Base-by-base conservation (phyloP, 2,888 invertebrate genomes). In the Drosophila limbata region DNA sequence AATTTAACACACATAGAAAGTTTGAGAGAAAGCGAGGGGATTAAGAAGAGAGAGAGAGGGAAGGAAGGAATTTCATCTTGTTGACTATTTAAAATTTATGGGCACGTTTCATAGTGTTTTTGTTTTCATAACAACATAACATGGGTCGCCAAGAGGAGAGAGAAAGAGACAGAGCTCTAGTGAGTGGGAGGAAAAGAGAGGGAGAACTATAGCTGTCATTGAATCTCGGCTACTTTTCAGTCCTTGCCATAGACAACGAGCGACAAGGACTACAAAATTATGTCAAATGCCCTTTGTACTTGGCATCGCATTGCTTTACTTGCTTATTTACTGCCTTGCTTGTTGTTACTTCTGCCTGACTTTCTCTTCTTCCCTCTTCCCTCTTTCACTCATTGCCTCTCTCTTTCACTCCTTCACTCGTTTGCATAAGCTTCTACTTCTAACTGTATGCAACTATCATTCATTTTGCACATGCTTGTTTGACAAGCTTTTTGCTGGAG, bases 51-150 rank as follows among this genome's bases (percentile, higher is more conserved):
- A 33, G 21, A 11, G 42, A 50, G 56, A 19, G n/a, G 3, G n/a
- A 3, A 3, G 13, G 13, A 5, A 28, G 51, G 9, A 21, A 31
- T 37, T 28, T 47, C 10, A 51, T 77, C 51, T 52, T 68, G 72
- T 60, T 62, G 66, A 71, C 73, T 77, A 85, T 85, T 85, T 78
- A 85, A 85, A 79, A 85, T 85, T 81, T 83, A 85, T 83, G 61
- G 73, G 75, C 85, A 85, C 81, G 79, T 78, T 77, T 81, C 71
- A 68, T 77, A 74, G 73, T 74, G 72, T 71, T 77, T 75, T 73
- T 74, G 80, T 77, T 81, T 82, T 73, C 73, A 69, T 66, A 79
- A 65, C 68, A 72, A 77, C 74, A 45, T 15, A 42, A 47, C 39
- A 59, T 19, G 53, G 33, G n/a, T 48, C 40, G 35, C 53, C 44